Percentiles rank a stretch among this genome's conserved stretches.
Conservation (phyloP, 2,113 vertebrate species). For the Etheostoma spectabile region DNA sequence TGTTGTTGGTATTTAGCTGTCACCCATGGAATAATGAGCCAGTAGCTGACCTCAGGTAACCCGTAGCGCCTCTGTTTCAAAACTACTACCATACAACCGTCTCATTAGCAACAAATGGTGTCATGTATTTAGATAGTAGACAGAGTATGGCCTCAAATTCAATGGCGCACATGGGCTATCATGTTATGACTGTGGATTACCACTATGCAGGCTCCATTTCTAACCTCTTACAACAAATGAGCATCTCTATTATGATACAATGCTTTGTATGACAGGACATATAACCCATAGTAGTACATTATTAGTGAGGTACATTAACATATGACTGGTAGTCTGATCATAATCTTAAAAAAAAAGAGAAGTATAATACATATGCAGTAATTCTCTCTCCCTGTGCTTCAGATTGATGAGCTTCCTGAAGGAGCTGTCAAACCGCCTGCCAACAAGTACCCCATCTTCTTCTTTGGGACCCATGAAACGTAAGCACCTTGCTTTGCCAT, state of each 20-base stretch:
- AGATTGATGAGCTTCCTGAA: slow-evolving; percentile 99
- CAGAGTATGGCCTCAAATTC: not conserved
- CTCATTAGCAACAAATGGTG: not conserved
- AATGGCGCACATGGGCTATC: not conserved
- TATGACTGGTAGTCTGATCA: not conserved
- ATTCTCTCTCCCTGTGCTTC: slow-evolving; percentile 62
- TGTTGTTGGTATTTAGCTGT: slow-evolving; percentile 6
- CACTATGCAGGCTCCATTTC: slow-evolving; percentile 3
- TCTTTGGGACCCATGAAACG: slow-evolving; percentile 99
- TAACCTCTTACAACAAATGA: not conserved
- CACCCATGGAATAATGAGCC: not conserved
- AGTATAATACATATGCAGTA: not conserved
- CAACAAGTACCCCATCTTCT: slow-evolving; percentile 99
- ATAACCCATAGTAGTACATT: not conserved
- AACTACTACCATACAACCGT: not conserved
- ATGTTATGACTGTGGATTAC: not conserved
- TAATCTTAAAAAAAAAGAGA: not conserved
- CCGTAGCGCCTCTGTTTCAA: not conserved
- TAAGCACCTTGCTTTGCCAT: slow-evolving; percentile 79
- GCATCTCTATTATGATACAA: not conserved
- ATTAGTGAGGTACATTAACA: not conserved
- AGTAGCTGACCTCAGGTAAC: slow-evolving; percentile 58
- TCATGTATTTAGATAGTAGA: not conserved
- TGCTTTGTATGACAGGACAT: not conserved
- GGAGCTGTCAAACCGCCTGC: slow-evolving; percentile 98